Percentiles rank a stretch among this genome's conserved stretches.
These are phyloP conservation scores for Villa cingulata DNA, from an alignment of 2,888 invertebrate genomes.

Conservation along the genomic window DNA sequence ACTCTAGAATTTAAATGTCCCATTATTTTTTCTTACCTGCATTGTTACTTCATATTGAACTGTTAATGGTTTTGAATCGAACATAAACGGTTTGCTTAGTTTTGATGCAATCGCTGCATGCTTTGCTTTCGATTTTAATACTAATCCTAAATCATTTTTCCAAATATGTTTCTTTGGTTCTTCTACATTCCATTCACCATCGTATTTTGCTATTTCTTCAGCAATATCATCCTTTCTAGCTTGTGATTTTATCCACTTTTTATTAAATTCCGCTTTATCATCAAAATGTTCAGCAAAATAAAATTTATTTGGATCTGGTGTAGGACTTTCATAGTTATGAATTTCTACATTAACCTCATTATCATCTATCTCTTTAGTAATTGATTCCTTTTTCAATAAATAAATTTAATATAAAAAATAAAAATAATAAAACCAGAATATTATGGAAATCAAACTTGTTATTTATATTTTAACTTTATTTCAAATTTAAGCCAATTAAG, in stretches of 20 bases:
- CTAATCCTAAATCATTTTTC: conserved; percentile 72
- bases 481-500: background rate
- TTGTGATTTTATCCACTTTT: conserved; percentile 74
- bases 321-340: conserved; percentile 53
- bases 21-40: conserved; percentile 41
- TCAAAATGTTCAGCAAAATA: conserved; percentile 83
- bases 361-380: background rate
- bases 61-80: conserved; percentile 66
- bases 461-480: background rate
- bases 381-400: background rate
- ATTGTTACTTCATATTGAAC: conserved; percentile 90
- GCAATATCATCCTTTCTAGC: conserved; percentile 83
- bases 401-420: no score
- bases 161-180: conserved; percentile 62
- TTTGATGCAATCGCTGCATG: conserved; percentile 85
- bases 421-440: no score
- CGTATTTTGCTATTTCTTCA: conserved; percentile 87
- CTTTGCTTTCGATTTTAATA: conserved; percentile 87
- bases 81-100: conserved; percentile 66
- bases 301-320: conserved; percentile 44
- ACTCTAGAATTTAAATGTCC: background rate
- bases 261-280: conserved; percentile 52
- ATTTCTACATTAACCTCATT: conserved; percentile 19
- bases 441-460: background rate
- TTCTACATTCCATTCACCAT: conserved; percentile 71